Base-by-base conservation (phyloP, 35 echinoderm and acorn worm genomes). In the Lytechinus pictus region DNA sequence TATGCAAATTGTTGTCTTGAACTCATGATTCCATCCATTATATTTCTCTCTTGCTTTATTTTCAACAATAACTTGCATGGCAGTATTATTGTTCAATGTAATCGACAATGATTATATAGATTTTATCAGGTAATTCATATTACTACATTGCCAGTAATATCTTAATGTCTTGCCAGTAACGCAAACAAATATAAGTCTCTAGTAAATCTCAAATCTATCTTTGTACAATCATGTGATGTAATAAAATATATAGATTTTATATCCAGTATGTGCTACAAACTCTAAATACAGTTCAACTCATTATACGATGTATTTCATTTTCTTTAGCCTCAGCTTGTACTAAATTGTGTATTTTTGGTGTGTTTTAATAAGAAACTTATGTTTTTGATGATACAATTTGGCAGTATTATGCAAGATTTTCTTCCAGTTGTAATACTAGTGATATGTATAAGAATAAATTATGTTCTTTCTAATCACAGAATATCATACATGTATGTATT, bases 381-480 rank as follows among this genome's bases (percentile, higher is more conserved):
- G 56, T 58, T 9, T 58, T 58, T 58, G 55, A 58, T 13, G 9
- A 58, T 58, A 58, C 56, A 9, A 58, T 13, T 10, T 58, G 9
- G 56, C 56, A 58, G 56, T 79, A 79, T 79, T 79, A 79, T 79
- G 66, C 66, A 79, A 79, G 19, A 79, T 79, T 79, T 79, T 79
- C 66, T 79, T 79, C 66, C 66, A 79, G 14, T 79, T 79, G 16
- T 16, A 24, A 79, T 16, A 79, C 66, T 79, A 44, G 33, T 44
- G 33, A 44, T 44, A 44, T 44, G 33, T 44, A 44, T 44, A 44
- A 44, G 33, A 44, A 44, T 44, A 44, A 44, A 44, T 44, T 44
- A 0, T 44, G 33, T 44, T 44, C 33, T 44, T 44, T 44, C 33
- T 44, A 44, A 44, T 44, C 33, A 44, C 33, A 44, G 33, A 44